Evolutionary conservation across 2,888 invertebrate species (phyloP), one percentile per base, ranked within the genome.

Genomic region (Tipula lateralis): DNA sequence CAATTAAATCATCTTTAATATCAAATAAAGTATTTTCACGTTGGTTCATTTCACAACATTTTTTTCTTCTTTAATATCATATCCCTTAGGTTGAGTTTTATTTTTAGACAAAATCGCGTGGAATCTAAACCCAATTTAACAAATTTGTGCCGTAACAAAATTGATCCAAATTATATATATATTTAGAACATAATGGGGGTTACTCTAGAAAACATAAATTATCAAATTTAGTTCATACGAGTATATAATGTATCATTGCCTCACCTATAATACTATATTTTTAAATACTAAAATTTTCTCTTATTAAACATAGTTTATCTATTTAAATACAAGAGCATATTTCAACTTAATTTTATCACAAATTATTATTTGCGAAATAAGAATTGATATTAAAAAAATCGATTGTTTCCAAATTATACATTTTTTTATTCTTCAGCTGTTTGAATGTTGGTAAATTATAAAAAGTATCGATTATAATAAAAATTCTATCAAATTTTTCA

Each of bases 131-230:
- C 5, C 6, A 24, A 24, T 24, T 66, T 2, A 66, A 24, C 12
- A 66, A 66, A 44, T 16, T 1, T 44, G 44, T 66, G 24, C 24
- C 24, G 9, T 66, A 66, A 66, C 19, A 66, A 66, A 66, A 66
- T 19, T 66, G 24, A 66, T 66, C 24, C 66, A 66, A 66, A 66
- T 66, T 66, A 66, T 66, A n/a, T n/a, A n/a, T n/a, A n/a, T n/a
- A 66, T 66, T 66, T 66, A 66, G 66, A 66, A 66, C 24, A 24
- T 66, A 66, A 66, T 66, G 66, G 66, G 50, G 66, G 66, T 66
- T 24, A 24, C 66, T 66, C 66, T 66, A 66, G 2, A 66, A 0
- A 24, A 9, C 24, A 66, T 66, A 66, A 66, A 66, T 66, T 66
- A 66, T 66, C 66, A 24, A 66, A 66, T 66, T 66, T 66, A 66